phyloP scores from a whole-genome alignment of 1,140 invertebrate genomes.

The Paramacrobiotus metropolitanus region DNA sequence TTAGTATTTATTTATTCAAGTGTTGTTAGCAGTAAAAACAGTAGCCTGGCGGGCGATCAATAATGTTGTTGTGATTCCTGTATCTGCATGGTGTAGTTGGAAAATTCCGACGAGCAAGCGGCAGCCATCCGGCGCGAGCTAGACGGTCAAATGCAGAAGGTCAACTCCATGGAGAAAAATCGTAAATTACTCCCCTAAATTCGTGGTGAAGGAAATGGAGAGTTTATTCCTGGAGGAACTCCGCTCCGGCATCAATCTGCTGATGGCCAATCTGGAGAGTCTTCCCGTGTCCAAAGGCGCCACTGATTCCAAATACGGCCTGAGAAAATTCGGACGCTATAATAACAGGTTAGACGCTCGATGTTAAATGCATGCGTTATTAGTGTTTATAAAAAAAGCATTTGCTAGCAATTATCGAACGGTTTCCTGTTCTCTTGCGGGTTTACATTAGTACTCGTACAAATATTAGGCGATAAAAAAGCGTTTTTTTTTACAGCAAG shows the following conservation, averaged over 20 bases:
- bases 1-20: no score
- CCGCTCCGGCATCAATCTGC: slow-evolving; percentile 82
- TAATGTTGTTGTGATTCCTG: no score
- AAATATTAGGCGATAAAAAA: no score
- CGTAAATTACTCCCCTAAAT: slow-evolving; percentile 92
- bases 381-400: no score
- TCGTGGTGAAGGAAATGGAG: slow-evolving; percentile 99
- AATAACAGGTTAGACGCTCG: slow-evolving; percentile 80
- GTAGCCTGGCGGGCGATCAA: no score
- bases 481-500: no score
- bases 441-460: no score
- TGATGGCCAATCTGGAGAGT: slow-evolving; percentile 97
- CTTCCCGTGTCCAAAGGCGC: slow-evolving; percentile 91
- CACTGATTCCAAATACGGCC: slow-evolving; percentile 86
- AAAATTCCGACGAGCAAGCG: slow-evolving; percentile 97
- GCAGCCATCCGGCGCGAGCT: slow-evolving; percentile 93
- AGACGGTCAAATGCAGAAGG: slow-evolving; percentile 82
- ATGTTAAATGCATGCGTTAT: no score
- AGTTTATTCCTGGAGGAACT: slow-evolving; percentile 94
- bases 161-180: slow-evolving; percentile 91
- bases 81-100: slow-evolving; percentile 38
- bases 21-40: no score
- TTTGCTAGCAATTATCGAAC: no score
- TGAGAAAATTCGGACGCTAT: slow-evolving; percentile 81
- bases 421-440: no score